Percentiles rank a stretch among this genome's conserved stretches.
These are phyloP conservation scores for Falco punctatus DNA, from an alignment of 2,113 vertebrate species.

Conservation along the genomic window DNA sequence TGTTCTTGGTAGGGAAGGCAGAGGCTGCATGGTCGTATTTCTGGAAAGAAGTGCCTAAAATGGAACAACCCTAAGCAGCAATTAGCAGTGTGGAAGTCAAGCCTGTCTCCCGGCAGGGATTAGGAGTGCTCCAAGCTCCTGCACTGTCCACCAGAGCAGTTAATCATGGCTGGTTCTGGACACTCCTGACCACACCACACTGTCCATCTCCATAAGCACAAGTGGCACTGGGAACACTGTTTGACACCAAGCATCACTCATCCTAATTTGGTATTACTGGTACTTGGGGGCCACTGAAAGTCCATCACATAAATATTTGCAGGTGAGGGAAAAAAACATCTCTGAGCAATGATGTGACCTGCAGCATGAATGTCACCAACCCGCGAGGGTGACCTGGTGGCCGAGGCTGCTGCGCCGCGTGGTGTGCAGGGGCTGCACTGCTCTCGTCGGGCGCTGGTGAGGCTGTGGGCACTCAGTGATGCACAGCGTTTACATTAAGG, in stretches of 20 bases:
- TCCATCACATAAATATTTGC: not conserved
- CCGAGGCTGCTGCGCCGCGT: accelerated
- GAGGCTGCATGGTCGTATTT: not conserved
- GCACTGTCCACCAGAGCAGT: not conserved
- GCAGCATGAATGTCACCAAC: too few species aligned
- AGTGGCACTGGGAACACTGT: too few species aligned
- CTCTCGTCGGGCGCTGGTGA: accelerated
- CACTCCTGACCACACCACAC: not conserved
- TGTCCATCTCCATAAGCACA: accelerated
- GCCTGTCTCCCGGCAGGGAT: accelerated
- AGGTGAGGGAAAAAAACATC: not conserved
- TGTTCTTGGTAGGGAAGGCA: not conserved
- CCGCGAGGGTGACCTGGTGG: too few species aligned
- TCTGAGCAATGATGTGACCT: not conserved
- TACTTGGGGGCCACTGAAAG: not conserved
- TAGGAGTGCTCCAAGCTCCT: not conserved
- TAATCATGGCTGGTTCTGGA: too few species aligned
- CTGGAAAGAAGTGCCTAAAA: not conserved
- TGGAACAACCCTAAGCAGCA: too few species aligned
- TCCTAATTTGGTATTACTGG: too few species aligned
- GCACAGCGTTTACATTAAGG: accelerated
- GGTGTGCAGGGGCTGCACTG: accelerated
- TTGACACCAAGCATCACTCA: accelerated
- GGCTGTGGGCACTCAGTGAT: accelerated
- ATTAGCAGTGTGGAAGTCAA: accelerated